phyloP scores from a whole-genome alignment of 2,113 vertebrate species.

The Dicrurus megarhynchus region DNA sequence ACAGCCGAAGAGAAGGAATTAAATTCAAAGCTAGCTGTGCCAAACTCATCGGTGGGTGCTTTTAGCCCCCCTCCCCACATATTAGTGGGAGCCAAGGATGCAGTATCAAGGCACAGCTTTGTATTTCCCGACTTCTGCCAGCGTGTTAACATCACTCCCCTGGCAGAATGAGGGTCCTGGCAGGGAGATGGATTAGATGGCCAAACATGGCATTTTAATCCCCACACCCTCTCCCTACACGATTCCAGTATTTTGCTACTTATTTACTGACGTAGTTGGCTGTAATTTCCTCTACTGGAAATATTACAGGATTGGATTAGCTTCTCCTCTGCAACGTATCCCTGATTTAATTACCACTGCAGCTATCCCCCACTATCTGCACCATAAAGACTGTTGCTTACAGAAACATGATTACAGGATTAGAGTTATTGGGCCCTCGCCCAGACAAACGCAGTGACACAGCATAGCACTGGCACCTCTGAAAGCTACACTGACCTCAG shows the following conservation, averaged over 20 bases:
- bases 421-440: conserved; percentile 55
- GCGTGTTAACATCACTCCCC: not conserved
- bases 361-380: conserved; percentile 24
- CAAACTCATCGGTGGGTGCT: not conserved
- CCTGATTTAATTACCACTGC: not conserved
- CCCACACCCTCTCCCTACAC: not conserved
- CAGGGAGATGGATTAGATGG: not conserved
- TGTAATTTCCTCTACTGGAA: not conserved
- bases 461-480: conserved; percentile 59
- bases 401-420: conserved; percentile 65
- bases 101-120: not conserved
- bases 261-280: not conserved
- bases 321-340: not conserved
- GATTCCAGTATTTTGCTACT: not conserved
- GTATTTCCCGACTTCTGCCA: not conserved
- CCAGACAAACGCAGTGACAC: conserved; percentile 40
- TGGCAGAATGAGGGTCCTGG: not conserved
- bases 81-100: not conserved
- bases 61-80: not conserved
- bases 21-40: not conserved
- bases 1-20: not conserved
- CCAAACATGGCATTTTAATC: not conserved
- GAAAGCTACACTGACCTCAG: conserved; percentile 60
- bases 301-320: not conserved
- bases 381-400: conserved; percentile 51